Conservation (phyloP, 2,113 vertebrate genomes). For the Gasterosteus nipponicus region DNA sequence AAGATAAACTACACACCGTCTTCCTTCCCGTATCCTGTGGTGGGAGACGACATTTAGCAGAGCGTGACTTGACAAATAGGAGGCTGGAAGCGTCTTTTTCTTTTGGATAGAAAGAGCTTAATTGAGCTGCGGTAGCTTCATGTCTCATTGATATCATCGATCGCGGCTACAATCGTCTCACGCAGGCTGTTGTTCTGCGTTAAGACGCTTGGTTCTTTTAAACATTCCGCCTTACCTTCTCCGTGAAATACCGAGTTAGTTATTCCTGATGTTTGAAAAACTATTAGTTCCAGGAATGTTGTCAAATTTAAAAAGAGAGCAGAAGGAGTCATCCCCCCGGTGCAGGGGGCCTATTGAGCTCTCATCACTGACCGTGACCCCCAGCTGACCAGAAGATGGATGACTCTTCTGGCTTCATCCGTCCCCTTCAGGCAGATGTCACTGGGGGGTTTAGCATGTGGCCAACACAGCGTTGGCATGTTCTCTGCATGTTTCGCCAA, state of each 20-base stretch:
- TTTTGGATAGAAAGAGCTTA: not conserved
- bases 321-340: not conserved
- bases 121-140: not conserved
- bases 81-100: not conserved
- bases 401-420: conserved; percentile 36
- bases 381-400: conserved; percentile 43
- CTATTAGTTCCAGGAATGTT: not conserved
- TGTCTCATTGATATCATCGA: not conserved
- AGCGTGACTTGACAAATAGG: not conserved
- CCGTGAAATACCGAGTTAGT: not conserved
- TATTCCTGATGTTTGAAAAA: conserved; percentile 16
- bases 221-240: not conserved
- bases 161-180: not conserved
- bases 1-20: not conserved
- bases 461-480: conserved; percentile 1
- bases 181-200: not conserved
- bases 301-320: not conserved
- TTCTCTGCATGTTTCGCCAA: conserved; percentile 7
- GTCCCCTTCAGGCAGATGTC: conserved; percentile 42
- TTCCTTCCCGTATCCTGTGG: not conserved
- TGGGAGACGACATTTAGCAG: not conserved
- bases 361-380: conserved; percentile 26
- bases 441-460: conserved; percentile 24
- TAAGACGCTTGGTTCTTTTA: not conserved
- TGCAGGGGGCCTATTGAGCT: conserved; percentile 39